These are phyloP conservation scores for Cisticola juncidis DNA, from an alignment of 2,113 vertebrate species.

Conservation along the genomic window DNA sequence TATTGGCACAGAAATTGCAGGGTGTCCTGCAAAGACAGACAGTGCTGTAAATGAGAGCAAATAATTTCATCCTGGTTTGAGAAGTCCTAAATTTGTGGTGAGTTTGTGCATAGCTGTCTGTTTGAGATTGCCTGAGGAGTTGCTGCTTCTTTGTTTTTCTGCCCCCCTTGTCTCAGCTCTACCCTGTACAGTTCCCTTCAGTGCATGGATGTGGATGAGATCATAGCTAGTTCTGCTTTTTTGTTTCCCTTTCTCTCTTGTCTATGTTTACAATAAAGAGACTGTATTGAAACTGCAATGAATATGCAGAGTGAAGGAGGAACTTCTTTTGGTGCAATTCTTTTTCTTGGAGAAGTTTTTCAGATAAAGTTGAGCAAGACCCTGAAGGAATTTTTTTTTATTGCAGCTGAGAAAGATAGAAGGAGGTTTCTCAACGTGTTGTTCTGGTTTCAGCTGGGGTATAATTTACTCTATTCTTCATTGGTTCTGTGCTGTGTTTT, in stretches of 20 bases:
- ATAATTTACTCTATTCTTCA: background rate
- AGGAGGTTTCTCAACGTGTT: background rate
- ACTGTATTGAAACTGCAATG: background rate
- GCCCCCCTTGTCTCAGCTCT: background rate
- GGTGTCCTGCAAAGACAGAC: background rate
- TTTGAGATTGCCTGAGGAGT: background rate
- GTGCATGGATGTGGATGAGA: background rate
- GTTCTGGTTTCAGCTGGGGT: background rate
- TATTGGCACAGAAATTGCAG: background rate
- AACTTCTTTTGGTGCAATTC: background rate
- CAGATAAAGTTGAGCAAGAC: background rate
- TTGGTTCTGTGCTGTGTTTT: background rate
- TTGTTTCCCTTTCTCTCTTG: conserved; percentile 31
- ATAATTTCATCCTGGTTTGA: background rate
- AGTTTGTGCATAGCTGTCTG: background rate
- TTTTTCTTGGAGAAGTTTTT: background rate
- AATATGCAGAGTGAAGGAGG: background rate
- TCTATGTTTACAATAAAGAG: background rate
- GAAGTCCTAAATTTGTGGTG: background rate
- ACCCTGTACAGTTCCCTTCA: background rate
- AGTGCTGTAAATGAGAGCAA: background rate
- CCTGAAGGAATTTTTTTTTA: background rate
- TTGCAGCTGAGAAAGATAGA: background rate
- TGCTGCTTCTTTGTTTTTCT: background rate
- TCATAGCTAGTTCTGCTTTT: conserved; percentile 29